Evolutionary conservation across 2,797 vertebrate species (phyloP), one percentile per base, ranked within the genome.

Genomic region (Coilia nasus): DNA sequence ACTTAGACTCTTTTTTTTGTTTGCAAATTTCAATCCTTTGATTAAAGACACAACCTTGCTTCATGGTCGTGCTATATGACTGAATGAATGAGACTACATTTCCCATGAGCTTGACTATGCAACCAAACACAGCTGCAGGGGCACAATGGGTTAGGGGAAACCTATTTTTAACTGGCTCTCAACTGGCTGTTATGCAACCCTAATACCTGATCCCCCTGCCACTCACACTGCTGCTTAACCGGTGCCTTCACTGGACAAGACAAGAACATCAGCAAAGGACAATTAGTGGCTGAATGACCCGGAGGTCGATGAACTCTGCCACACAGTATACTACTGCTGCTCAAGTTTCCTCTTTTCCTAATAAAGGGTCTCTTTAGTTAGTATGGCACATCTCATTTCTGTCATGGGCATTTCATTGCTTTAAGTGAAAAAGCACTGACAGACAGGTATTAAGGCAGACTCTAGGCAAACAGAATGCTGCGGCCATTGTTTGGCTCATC

Each of bases 91-190:
- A 84, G 10, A 86, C 54, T 64, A 83, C n/a, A 89, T 59, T 83
- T 60, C 60, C 81, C 78, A 85, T 83, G n/a, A 83, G 59, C 28
- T 64, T 44, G 86, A 23, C 84, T 35, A 82, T 75, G 85, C 80
- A 78, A 82, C 64, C 59, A 84, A 44, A 87, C 83, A 83, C 87
- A 90, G 90, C 91, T 92, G 91, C 83, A 84, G 64, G 87, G 83
- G 86, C 50, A 83, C 71, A 78, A 78, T 78, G 86, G 84, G 41
- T 35, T 44, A 86, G 56, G 83, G 57, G 82, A 46, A 89, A 86
- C 88, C 93, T 95, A 95, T 94, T 94, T 94, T 95, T 94, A 94
- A 84, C n/a, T n/a, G n/a, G 89, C 84, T 60, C 88, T 83, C 85
- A 90, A 84, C 90, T 85, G 86, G 83, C 81, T 88, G 91, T 95